Percentiles rank a stretch among this genome's conserved stretches.
Evolutionary conservation across 2,113 vertebrate species (phyloP).

Genomic region (Megaptera novaeangliae): DNA sequence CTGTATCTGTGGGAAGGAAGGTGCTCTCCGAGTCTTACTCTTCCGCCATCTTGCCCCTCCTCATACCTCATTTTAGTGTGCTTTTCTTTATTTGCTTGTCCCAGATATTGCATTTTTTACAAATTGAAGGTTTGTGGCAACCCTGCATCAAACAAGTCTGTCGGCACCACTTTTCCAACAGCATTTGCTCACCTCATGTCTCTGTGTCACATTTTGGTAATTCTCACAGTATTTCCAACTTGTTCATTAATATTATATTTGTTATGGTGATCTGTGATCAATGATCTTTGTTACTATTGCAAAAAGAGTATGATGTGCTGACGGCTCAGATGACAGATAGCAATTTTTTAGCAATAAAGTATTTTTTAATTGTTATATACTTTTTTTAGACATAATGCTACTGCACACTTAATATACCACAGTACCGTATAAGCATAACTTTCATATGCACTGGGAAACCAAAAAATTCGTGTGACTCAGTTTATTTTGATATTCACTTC

Average conservation of each 20-base stretch:
- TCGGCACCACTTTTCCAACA: background rate
- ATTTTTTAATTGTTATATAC: background rate
- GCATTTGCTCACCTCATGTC: background rate
- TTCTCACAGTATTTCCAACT: background rate
- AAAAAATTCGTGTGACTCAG: background rate
- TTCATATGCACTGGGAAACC: background rate
- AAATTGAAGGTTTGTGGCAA: background rate
- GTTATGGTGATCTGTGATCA: background rate
- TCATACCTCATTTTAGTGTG: background rate
- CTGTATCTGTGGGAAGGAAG: no score
- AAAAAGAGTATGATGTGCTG: background rate
- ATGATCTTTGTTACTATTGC: background rate
- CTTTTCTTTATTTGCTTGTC: background rate
- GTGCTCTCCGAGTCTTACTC: no score
- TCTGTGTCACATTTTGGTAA: background rate
- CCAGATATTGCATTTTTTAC: background rate
- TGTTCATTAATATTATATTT: background rate
- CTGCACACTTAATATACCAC: background rate
- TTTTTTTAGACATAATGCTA: background rate
- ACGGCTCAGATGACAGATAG: background rate
- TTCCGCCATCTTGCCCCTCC: no score
- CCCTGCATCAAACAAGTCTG: background rate
- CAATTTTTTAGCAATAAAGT: background rate
- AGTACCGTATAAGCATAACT: background rate
- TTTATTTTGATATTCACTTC: background rate